A percentile compares a stretch with the other conserved stretches of the same genome.
These are phyloP conservation scores for Melieria omissa DNA, from an alignment of 2,888 invertebrate genomes.

Conservation along the genomic window DNA sequence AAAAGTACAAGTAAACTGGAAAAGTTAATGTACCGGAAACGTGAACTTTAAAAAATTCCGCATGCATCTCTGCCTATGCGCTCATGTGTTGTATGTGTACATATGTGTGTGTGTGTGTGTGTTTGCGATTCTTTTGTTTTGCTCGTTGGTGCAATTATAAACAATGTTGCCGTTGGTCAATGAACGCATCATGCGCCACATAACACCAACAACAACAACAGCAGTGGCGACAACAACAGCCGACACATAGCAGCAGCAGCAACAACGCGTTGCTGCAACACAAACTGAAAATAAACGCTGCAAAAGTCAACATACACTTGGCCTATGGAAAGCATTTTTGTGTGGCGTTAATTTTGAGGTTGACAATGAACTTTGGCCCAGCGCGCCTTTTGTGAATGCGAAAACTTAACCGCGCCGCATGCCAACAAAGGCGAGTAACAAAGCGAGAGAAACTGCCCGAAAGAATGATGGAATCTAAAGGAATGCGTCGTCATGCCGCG, in stretches of 20 bases:
- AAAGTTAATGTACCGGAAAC: no score
- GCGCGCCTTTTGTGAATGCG: conserved; percentile 22
- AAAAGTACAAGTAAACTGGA: no score
- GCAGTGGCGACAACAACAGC: neutral
- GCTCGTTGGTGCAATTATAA: neutral
- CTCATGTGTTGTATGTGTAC: neutral
- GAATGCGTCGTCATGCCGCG: no score
- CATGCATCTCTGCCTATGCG: neutral
- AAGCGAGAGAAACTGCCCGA: no score
- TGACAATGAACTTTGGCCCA: conserved; percentile 45
- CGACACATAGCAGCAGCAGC: neutral
- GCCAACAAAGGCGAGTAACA: conserved; percentile 9
- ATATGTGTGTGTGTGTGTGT: conserved; percentile 1
- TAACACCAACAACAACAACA: neutral
- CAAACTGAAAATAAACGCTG: neutral
- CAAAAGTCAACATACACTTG: neutral
- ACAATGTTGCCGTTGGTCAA: conserved; percentile 4
- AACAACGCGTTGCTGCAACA: neutral
- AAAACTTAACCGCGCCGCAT: conserved; percentile 29
- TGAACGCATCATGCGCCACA: conserved; percentile 19
- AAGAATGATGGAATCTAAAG: no score
- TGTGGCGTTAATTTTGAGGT: conserved; percentile 24
- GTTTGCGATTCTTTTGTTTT: neutral
- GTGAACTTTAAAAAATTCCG: no score
- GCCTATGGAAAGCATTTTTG: conserved; percentile 1